Conservation (phyloP, 1,140 invertebrate species). For the Leptonema lineaticorne region DNA sequence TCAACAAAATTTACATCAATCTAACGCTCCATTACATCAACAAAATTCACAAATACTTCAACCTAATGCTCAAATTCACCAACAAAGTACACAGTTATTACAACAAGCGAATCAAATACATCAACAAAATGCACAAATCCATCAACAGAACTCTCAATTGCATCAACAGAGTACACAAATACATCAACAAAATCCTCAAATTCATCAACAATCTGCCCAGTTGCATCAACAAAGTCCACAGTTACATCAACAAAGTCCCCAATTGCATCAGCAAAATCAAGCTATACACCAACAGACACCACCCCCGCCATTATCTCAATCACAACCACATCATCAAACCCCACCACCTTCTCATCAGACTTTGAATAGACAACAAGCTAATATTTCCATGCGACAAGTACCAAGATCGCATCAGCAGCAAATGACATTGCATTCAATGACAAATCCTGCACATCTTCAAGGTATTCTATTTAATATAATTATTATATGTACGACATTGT, state of each 20-base stretch:
- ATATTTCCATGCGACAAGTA: constrained; percentile 22
- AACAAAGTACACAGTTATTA: constrained; percentile 3
- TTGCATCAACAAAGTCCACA: constrained; percentile 9
- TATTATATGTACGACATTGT: neutral
- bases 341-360: constrained; percentile 27
- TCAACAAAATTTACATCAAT: constrained; percentile 17
- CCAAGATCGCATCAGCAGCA: constrained; percentile 28
- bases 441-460: constrained; percentile 8
- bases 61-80: constrained; percentile 18
- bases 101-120: constrained; percentile 17
- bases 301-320: constrained; percentile 10
- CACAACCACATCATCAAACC: constrained; percentile 25
- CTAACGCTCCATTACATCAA: neutral
- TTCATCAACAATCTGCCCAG: neutral
- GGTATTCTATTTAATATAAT: neutral
- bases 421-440: constrained; percentile 18
- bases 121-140: constrained; percentile 14
- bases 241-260: constrained; percentile 1
- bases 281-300: constrained; percentile 27
- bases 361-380: constrained; percentile 19
- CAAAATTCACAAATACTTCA: constrained; percentile 16
- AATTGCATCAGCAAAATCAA: constrained; percentile 21
- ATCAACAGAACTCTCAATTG: constrained; percentile 3
- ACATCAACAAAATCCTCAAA: constrained; percentile 4
- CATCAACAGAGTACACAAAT: constrained; percentile 26